Percentiles rank a stretch among this genome's conserved stretches.
These are phyloP conservation scores for Andricus curvator DNA, from an alignment of 2,888 invertebrate species.

Conservation along the genomic window DNA sequence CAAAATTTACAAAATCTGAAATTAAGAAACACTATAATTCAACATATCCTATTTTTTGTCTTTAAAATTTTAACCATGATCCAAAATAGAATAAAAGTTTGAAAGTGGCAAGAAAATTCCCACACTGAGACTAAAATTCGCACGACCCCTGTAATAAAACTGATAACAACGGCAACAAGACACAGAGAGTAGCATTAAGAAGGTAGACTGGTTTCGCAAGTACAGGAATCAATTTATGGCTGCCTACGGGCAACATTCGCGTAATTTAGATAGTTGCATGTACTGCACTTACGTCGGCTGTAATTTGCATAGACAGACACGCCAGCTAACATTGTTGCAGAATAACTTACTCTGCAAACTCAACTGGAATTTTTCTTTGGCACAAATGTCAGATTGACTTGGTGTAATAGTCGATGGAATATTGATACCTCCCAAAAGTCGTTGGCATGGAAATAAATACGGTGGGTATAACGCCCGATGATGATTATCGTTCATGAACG, in stretches of 20 bases:
- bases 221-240: slow-evolving; percentile 59
- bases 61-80: no score
- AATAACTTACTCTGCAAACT: background rate
- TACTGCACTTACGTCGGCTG: slow-evolving; percentile 50
- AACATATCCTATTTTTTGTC: no score
- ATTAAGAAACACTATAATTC: no score
- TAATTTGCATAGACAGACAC: slow-evolving; percentile 61
- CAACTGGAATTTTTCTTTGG: background rate
- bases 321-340: slow-evolving; percentile 44
- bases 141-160: slow-evolving; percentile 53
- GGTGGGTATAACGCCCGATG: background rate
- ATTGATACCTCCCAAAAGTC: background rate
- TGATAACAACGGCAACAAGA: slow-evolving; percentile 53
- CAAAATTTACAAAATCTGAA: no score
- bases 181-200: slow-evolving; percentile 39
- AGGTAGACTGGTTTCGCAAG: slow-evolving; percentile 57
- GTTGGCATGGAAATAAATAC: background rate
- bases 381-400: slow-evolving; percentile 37
- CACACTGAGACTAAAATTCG: slow-evolving; percentile 43
- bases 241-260: slow-evolving; percentile 57
- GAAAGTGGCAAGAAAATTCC: slow-evolving; percentile 42
- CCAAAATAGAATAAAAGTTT: slow-evolving; percentile 18
- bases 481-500: background rate
- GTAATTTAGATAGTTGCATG: slow-evolving; percentile 55
- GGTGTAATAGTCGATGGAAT: background rate